These are phyloP conservation scores for Globicephala melas DNA, from an alignment of 2,113 vertebrate species.

Conservation along the genomic window DNA sequence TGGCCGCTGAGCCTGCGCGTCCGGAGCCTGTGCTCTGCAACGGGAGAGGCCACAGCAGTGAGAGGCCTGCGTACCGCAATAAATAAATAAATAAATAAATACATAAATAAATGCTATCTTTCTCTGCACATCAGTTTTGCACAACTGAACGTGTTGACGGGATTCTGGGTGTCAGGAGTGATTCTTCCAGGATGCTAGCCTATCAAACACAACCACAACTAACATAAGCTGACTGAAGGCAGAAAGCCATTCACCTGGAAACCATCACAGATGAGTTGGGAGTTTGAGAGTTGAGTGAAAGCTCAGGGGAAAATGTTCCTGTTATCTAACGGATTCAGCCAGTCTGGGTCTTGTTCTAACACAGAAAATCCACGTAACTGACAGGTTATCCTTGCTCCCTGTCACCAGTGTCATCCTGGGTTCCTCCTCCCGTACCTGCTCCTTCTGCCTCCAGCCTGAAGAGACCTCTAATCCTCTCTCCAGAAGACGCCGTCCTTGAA, in stretches of 20 bases:
- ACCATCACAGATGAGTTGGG: background rate
- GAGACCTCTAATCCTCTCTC: background rate
- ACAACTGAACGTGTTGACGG: background rate
- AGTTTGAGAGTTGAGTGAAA: background rate
- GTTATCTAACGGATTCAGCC: background rate
- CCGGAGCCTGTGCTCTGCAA: too few relatives aligned
- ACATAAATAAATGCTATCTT: background rate
- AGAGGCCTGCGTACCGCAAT: too few relatives aligned
- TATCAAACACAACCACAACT: background rate
- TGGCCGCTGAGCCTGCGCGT: too few relatives aligned
- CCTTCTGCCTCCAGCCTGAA: constrained; percentile 66
- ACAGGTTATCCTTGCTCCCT: background rate
- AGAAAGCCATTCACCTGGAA: background rate
- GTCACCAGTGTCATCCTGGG: background rate
- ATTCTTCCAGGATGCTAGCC: background rate
- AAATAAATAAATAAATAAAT: too few relatives aligned
- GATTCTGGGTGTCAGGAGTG: background rate
- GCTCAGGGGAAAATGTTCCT: background rate
- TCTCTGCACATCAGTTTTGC: background rate
- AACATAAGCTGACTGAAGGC: background rate
- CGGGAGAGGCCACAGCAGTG: too few relatives aligned
- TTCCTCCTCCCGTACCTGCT: background rate
- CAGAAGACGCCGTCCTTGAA: constrained; percentile 57
- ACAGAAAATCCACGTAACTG: background rate
- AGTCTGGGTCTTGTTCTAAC: background rate